phyloP scores from a whole-genome alignment of 2,113 vertebrate species.

The Urocolius indicus region DNA sequence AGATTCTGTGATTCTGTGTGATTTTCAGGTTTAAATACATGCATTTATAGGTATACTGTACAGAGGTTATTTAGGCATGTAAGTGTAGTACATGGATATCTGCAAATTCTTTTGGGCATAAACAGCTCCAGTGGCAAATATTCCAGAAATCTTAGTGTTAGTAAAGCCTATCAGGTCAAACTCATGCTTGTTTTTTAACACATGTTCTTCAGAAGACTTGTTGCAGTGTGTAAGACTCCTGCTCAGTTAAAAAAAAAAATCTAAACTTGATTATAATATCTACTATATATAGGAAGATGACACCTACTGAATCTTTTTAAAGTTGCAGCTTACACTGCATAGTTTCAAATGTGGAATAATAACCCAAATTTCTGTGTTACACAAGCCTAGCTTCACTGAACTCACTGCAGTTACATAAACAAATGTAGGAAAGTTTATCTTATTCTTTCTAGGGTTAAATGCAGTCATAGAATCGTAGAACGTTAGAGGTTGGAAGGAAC shows the following conservation, averaged over 20 bases:
- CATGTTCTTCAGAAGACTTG: background rate
- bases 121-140: background rate
- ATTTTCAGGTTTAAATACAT: background rate
- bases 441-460: background rate
- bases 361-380: background rate
- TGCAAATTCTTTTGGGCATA: background rate
- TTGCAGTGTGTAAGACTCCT: background rate
- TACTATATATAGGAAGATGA: background rate
- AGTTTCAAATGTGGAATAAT: background rate
- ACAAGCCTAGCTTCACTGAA: background rate
- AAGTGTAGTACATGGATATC: background rate
- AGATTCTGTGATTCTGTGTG: too few relatives aligned
- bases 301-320: constrained; percentile 15
- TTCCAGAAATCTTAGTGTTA: background rate
- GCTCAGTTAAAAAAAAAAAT: background rate
- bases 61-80: background rate
- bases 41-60: background rate
- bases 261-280: background rate
- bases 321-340: background rate
- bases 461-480: too few relatives aligned
- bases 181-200: background rate
- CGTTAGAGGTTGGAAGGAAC: too few relatives aligned
- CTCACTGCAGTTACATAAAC: background rate
- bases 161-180: background rate
- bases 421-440: background rate